Evolutionary conservation across 2,888 invertebrate species (phyloP).

Genomic region (Hemaris fuciformis): DNA sequence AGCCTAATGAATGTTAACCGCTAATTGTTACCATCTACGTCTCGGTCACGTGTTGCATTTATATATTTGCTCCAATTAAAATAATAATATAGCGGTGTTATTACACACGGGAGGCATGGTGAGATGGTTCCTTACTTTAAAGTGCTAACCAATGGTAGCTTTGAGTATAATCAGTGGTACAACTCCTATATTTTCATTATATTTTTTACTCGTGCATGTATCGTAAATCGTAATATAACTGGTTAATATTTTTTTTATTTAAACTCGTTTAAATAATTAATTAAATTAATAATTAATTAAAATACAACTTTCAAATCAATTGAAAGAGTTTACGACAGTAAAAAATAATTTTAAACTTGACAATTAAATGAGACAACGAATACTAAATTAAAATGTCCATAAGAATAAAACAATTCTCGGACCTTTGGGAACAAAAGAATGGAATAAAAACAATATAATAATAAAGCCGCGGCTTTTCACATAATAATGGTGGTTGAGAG

Average conservation of each 20-base stretch:
- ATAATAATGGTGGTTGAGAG: background rate
- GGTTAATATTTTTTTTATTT: no score
- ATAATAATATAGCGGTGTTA: background rate
- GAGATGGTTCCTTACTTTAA: background rate
- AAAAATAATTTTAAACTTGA: no score
- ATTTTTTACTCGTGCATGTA: no score
- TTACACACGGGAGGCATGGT: no score
- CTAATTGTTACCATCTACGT: background rate
- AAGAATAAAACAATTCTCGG: background rate
- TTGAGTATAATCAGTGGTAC: no score
- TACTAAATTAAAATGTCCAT: background rate
- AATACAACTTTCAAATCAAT: no score
- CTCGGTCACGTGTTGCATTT: background rate
- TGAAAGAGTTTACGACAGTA: no score
- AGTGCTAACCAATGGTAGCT: background rate
- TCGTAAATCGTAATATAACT: no score
- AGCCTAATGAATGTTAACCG: background rate
- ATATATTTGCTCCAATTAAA: background rate
- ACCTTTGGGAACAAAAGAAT: background rate
- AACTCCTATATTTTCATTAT: background rate
- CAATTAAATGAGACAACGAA: no score
- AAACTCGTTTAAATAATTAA: no score
- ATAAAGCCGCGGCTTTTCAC: background rate
- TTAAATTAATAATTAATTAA: no score
- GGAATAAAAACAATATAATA: background rate